phyloP scores from a whole-genome alignment of 2,888 invertebrate genomes.

The Oxyscelio sp. region DNA sequence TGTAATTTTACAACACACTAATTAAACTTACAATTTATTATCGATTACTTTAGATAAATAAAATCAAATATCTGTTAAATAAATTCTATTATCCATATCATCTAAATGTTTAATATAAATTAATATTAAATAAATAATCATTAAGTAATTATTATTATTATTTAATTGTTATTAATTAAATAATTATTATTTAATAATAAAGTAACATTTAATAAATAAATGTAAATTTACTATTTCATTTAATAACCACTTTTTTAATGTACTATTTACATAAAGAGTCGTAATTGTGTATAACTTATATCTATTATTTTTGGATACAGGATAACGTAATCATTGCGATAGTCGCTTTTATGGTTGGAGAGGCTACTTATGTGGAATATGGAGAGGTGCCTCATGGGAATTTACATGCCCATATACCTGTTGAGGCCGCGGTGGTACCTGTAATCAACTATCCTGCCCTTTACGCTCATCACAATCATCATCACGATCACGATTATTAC shows the following conservation, averaged over 20 bases:
- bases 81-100: too few species aligned
- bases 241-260: neutral
- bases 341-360: conserved; percentile 51
- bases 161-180: too few species aligned
- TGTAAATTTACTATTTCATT: too few species aligned
- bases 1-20: too few species aligned
- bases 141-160: too few species aligned
- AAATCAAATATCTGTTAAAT: too few species aligned
- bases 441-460: conserved; percentile 52
- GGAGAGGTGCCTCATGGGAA: conserved; percentile 52
- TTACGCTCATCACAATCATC: conserved; percentile 69
- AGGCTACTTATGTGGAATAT: conserved; percentile 65
- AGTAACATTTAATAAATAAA: neutral
- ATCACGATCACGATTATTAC: conserved; percentile 72
- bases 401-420: conserved; percentile 66
- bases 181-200: neutral
- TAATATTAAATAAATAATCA: neutral
- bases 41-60: too few species aligned
- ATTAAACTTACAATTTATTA: too few species aligned
- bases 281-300: too few species aligned
- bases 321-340: conserved; percentile 41
- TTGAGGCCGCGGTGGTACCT: too few species aligned
- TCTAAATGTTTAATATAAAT: neutral
- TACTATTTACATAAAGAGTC: too few species aligned
- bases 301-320: conserved; percentile 40